Evolutionary conservation across 2,888 invertebrate genomes (phyloP).

Genomic region (Selenia dentaria): DNA sequence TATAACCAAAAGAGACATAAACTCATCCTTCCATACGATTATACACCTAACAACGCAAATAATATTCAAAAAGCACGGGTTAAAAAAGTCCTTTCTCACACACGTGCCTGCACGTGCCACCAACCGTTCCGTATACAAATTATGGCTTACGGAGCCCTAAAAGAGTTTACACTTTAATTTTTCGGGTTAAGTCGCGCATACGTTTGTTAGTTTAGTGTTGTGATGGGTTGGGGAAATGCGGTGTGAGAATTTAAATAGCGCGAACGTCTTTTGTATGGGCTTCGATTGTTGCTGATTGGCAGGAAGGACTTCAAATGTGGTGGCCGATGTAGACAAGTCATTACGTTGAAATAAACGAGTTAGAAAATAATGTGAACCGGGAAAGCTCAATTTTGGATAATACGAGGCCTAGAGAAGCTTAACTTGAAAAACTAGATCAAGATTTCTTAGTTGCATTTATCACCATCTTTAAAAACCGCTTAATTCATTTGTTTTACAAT

Average conservation of each 20-base stretch:
- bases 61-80: constrained; percentile 36
- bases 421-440: no score
- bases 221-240: constrained; percentile 38
- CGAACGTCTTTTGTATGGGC: background rate
- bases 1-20: background rate
- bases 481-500: no score
- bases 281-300: no score
- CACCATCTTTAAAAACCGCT: no score
- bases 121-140: constrained; percentile 74
- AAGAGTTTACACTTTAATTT: constrained; percentile 55
- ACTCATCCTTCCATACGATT: constrained; percentile 21
- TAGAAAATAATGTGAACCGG: no score
- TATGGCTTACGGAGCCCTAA: constrained; percentile 67
- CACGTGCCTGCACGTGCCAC: constrained; percentile 70
- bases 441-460: no score
- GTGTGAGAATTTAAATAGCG: constrained; percentile 51
- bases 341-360: no score
- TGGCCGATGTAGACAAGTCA: no score
- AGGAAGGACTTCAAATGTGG: background rate
- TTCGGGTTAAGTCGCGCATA: constrained; percentile 71
- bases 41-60: constrained; percentile 37
- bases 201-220: constrained; percentile 72
- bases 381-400: no score
- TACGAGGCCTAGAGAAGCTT: no score
- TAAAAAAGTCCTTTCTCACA: constrained; percentile 40